Conservation (phyloP, 2,113 vertebrate genomes). For the Cynoglossus semilaevis region DNA sequence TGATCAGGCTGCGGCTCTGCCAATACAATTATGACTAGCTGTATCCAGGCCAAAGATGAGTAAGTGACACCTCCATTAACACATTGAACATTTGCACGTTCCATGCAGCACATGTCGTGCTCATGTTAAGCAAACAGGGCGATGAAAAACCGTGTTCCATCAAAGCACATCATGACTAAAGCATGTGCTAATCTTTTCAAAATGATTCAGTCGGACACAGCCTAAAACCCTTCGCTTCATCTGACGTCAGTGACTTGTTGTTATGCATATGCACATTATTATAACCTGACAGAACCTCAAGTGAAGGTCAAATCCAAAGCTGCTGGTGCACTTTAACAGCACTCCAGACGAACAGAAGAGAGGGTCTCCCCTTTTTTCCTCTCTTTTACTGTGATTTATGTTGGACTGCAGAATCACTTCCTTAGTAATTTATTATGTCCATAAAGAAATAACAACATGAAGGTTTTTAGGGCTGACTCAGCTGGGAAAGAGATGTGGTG, state of each 20-base stretch:
- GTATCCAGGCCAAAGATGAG: conserved; percentile 48
- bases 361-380: not conserved
- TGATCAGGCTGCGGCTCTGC: conserved; percentile 24
- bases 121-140: conserved; percentile 24
- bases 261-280: not conserved
- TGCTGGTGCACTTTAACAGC: not conserved
- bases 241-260: conserved; percentile 22
- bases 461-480: conserved; percentile 4
- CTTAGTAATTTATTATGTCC: conserved; percentile 6
- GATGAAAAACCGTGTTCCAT: conserved; percentile 38
- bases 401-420: conserved; percentile 10
- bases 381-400: conserved; percentile 7
- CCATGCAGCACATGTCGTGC: conserved; percentile 13
- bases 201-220: conserved; percentile 22
- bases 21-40: conserved; percentile 62
- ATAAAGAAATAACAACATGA: not conserved
- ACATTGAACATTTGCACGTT: conserved; percentile 64
- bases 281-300: not conserved
- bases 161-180: conserved; percentile 32
- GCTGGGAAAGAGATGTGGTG: not conserved
- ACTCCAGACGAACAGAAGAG: not conserved
- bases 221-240: conserved; percentile 15
- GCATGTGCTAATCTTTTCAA: conserved; percentile 15
- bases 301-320: conserved; percentile 4
- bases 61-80: conserved; percentile 64